Base-by-base conservation (phyloP, 2,797 vertebrate species). In the Bryconaethiops microstoma region DNA sequence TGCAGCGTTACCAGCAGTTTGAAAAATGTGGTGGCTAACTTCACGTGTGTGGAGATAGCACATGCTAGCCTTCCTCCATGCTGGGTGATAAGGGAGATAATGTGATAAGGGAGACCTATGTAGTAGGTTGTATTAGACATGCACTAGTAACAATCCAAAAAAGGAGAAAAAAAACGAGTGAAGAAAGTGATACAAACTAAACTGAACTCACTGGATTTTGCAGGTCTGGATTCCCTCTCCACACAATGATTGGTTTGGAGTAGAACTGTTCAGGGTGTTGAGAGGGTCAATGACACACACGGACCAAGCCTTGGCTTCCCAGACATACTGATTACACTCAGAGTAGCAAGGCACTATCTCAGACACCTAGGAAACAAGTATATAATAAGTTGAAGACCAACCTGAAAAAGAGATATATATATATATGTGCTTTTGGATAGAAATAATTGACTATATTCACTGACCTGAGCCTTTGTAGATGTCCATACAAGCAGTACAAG, bases 401-500 rank as follows among this genome's bases (percentile, higher is more conserved):
- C 69, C 23, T 39, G 21, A 40, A 50, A 77, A 17, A 68, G 14
- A 59, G n/a, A n/a, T n/a, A n/a, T n/a, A 29, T 39, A 72, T n/a
- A 59, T 7, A 12, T 17, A 35, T 35, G 35, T 35, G 35, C 35
- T 35, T 5, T 35, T 35, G 35, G 2, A 35, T 35, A 2, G 35
- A 35, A 35, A 35, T 35, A 35, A 35, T 35, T 35, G n/a, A 3
- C n/a, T 57, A 29, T 10, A 65, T n/a, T 69, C 91, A 94, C 94
- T 95, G 92, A 95, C 95, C 95, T 96, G 94, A 95, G 95, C 95
- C 94, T 96, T 96, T 93, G 95, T 88, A 93, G 94, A 94, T 89
- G 92, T 96, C 94, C 93, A 86, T 90, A 92, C 93, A 92, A 94
- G 92, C 93, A 94, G 89, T 89, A 89, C 89, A 83, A 92, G 93